Conservation (phyloP, 2,797 vertebrate species). For the Lates japonicus region DNA sequence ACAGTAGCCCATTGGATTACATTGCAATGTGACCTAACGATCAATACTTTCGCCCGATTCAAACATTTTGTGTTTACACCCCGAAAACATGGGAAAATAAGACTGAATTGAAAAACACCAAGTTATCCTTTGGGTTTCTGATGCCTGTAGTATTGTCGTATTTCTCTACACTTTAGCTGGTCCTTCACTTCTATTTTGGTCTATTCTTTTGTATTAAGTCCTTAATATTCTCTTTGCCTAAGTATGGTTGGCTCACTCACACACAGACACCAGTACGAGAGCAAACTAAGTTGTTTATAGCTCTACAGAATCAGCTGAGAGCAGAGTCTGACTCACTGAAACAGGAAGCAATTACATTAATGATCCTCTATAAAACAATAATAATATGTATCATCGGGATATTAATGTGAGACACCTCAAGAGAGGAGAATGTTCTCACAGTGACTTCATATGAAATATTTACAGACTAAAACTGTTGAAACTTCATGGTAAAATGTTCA, state of each 20-base stretch:
- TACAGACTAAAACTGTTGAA: not conserved
- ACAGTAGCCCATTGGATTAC: too few species aligned
- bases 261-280: not conserved
- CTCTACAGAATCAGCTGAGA: constrained; percentile 37
- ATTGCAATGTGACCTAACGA: too few species aligned
- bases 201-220: not conserved
- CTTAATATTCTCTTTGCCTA: not conserved
- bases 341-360: constrained; percentile 39
- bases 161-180: too few species aligned
- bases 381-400: not conserved
- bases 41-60: too few species aligned
- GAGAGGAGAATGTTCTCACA: not conserved
- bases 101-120: too few species aligned
- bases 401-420: not conserved
- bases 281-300: constrained; percentile 12
- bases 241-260: not conserved
- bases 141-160: too few species aligned
- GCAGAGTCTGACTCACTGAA: constrained; percentile 21
- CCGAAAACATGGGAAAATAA: too few species aligned
- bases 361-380: constrained; percentile 25
- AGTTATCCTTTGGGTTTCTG: too few species aligned
- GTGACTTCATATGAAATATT: constrained; percentile 19
- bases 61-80: too few species aligned
- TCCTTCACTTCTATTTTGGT: not conserved
- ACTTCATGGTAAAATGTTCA: not conserved